phyloP scores from a whole-genome alignment of 2,113 vertebrate genomes.

The Siniperca chuatsi region DNA sequence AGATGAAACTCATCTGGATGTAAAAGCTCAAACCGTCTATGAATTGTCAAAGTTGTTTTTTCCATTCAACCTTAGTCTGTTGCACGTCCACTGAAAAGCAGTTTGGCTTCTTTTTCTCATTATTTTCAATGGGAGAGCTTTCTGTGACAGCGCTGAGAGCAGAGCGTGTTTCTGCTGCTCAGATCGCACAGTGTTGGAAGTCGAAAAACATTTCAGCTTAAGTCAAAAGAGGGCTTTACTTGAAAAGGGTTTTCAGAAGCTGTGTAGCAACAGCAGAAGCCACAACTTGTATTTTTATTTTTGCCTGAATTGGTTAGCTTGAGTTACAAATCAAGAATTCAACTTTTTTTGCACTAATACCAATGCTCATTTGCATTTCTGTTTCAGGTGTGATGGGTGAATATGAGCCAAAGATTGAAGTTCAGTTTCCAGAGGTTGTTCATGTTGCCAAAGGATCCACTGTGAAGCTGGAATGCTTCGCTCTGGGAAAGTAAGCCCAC shows the following conservation, averaged over 20 bases:
- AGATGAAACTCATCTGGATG: slow-evolving; percentile 70
- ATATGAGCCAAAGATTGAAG: slow-evolving; percentile 99
- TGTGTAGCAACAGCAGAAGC: slow-evolving; percentile 8
- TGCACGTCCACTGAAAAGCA: slow-evolving; percentile 37
- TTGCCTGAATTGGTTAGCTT: slow-evolving; percentile 20
- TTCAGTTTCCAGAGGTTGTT: slow-evolving; percentile 95
- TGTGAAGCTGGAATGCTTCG: slow-evolving; percentile 96
- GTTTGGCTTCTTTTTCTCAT: slow-evolving; percentile 36
- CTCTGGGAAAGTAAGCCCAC: slow-evolving; percentile 96
- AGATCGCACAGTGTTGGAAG: slow-evolving; percentile 20
- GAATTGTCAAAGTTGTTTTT: slow-evolving; percentile 48
- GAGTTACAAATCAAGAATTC: neutral
- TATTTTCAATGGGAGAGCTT: slow-evolving; percentile 26
- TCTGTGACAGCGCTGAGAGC: slow-evolving; percentile 46
- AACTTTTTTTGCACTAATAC: slow-evolving; percentile 9
- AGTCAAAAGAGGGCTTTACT: neutral
- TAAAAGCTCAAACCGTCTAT: slow-evolving; percentile 54
- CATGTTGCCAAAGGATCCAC: slow-evolving; percentile 93
- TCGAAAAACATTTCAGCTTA: slow-evolving; percentile 36
- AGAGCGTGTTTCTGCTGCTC: slow-evolving; percentile 23
- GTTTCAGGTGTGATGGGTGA: slow-evolving; percentile 97
- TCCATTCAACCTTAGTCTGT: slow-evolving; percentile 37
- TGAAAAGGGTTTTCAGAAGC: slow-evolving; percentile 35
- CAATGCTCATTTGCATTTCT: slow-evolving; percentile 46
- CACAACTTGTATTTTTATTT: slow-evolving; percentile 1